A percentile compares a stretch with the other conserved stretches of the same genome.
These are phyloP conservation scores for Parasteatoda lunata DNA, from an alignment of 2,888 invertebrate species.

Conservation along the genomic window DNA sequence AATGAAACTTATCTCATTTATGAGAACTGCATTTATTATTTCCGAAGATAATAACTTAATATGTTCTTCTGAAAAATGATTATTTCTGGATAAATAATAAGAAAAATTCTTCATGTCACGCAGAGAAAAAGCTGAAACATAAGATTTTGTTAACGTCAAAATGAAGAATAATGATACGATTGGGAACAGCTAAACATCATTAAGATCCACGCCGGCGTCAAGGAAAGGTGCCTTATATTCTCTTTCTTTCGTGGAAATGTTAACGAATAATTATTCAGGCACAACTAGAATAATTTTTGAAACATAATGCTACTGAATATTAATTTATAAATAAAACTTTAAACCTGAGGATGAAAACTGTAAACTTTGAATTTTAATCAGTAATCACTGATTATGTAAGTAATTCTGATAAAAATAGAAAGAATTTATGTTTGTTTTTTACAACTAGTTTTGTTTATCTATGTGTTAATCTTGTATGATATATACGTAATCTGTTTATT, in stretches of 20 bases:
- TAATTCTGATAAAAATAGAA: too few species aligned
- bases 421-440: too few species aligned
- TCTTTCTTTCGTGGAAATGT: too few species aligned
- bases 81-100: neutral
- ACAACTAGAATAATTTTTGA: too few species aligned
- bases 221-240: too few species aligned
- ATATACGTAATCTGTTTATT: neutral
- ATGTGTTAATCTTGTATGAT: too few species aligned
- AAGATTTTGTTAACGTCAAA: constrained; percentile 6
- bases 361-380: too few species aligned
- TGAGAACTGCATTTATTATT: neutral
- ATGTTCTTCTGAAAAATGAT: constrained; percentile 1
- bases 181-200: constrained; percentile 41
- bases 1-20: neutral
- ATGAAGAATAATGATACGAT: constrained; percentile 39
- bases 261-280: too few species aligned
- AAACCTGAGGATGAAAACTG: too few species aligned
- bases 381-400: too few species aligned
- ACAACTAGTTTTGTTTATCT: too few species aligned
- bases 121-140: constrained; percentile 6
- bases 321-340: neutral
- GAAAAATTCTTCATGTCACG: constrained; percentile 6
- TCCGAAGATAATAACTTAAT: constrained; percentile 5
- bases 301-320: neutral
- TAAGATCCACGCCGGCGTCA: neutral